Conservation (phyloP, 64 coral and sea anemone species). For the Porites lutea region DNA sequence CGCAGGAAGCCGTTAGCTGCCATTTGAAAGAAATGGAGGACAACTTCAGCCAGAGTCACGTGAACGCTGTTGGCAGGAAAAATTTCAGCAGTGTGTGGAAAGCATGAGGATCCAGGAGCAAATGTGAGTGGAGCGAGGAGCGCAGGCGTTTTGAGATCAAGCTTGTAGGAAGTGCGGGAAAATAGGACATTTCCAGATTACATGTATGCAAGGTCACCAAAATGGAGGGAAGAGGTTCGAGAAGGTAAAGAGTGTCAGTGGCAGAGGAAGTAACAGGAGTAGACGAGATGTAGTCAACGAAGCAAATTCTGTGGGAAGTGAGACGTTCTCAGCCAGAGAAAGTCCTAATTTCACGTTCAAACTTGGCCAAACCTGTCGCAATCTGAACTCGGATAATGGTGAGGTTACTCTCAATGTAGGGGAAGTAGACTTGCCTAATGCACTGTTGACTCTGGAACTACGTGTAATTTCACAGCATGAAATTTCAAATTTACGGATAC, state of each 20-base stretch:
- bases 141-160: not conserved
- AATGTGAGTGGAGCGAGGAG: not conserved
- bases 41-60: not conserved
- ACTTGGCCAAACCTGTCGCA: not conserved
- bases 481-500: too few species aligned
- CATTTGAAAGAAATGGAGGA: not conserved
- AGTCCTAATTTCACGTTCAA: not conserved
- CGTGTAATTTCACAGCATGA: too few species aligned
- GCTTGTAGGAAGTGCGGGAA: not conserved
- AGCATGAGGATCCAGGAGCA: not conserved
- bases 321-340: not conserved
- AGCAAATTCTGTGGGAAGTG: not conserved
- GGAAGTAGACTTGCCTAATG: not conserved
- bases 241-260: not conserved
- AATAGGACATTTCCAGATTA: not conserved
- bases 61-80: not conserved
- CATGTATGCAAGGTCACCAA: not conserved
- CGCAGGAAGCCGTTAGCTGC: slow-evolving; percentile 1
- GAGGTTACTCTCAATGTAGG: not conserved
- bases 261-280: not conserved
- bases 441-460: not conserved
- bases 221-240: not conserved
- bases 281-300: not conserved
- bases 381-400: not conserved
- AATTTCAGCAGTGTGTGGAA: not conserved